These are phyloP conservation scores for Xenopus petersii DNA, from an alignment of 2,797 vertebrate species.

Conservation along the genomic window DNA sequence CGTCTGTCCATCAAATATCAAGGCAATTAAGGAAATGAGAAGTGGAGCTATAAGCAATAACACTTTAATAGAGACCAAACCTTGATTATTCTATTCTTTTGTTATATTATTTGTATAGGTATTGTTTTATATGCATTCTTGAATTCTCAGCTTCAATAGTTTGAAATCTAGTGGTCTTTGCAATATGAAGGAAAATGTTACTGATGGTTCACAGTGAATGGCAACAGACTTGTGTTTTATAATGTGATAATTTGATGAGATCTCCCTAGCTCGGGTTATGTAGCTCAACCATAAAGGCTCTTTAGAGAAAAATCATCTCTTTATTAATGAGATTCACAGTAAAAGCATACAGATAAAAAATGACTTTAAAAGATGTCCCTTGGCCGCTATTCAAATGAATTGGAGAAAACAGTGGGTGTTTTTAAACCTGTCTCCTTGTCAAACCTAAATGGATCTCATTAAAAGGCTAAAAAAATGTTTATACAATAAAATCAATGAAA, in stretches of 20 bases:
- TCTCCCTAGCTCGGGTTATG: constrained; percentile 67
- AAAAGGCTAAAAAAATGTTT: constrained; percentile 57
- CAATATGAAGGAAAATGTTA: constrained; percentile 4
- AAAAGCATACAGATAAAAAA: constrained; percentile 62
- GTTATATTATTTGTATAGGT: constrained; percentile 21
- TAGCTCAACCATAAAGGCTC: constrained; percentile 61
- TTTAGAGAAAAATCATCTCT: constrained; percentile 70
- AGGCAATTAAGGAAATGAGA: background rate
- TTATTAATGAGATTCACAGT: constrained; percentile 74
- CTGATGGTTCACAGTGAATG: constrained; percentile 30
- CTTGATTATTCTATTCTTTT: constrained; percentile 10
- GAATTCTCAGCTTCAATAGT: constrained; percentile 13
- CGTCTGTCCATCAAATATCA: background rate
- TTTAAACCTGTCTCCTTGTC: constrained; percentile 72
- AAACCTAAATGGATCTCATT: constrained; percentile 75
- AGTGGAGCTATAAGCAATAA: background rate
- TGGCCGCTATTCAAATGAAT: constrained; percentile 74
- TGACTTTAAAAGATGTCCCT: constrained; percentile 69
- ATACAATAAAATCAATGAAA: constrained; percentile 68
- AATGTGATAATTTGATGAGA: constrained; percentile 63
- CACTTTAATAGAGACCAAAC: background rate
- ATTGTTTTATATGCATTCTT: constrained; percentile 22
- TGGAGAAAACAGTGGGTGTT: constrained; percentile 70
- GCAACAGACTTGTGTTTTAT: constrained; percentile 50
- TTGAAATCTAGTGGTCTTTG: constrained; percentile 34